These are phyloP conservation scores for Arremon aurantiirostris DNA, from an alignment of 2,797 vertebrate species.

Conservation along the genomic window DNA sequence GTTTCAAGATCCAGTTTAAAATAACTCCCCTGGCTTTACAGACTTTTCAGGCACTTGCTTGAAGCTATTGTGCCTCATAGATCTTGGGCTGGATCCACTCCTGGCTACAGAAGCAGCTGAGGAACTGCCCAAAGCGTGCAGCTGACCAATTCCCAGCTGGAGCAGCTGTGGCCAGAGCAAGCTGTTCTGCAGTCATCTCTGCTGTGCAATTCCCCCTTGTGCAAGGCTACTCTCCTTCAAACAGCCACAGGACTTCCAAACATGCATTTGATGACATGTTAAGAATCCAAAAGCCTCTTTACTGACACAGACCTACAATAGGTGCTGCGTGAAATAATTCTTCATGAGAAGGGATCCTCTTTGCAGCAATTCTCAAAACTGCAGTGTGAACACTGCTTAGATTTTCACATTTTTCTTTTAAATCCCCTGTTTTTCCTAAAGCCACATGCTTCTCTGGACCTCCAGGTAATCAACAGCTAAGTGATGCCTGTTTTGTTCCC, in stretches of 20 bases:
- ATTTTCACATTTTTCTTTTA: not conserved
- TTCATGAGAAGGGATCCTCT: not conserved
- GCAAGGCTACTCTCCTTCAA: not conserved
- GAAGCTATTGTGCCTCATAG: not conserved
- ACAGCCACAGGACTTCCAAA: not conserved
- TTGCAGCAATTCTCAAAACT: not conserved
- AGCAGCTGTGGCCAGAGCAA: not conserved
- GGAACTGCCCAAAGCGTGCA: accelerated
- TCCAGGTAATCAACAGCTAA: not conserved
- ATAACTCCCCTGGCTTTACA: not conserved
- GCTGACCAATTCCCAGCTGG: not conserved
- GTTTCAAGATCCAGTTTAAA: constrained; percentile 17
- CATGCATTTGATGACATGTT: not conserved
- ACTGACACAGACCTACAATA: accelerated
- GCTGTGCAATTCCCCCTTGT: not conserved
- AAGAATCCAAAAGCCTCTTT: not conserved
- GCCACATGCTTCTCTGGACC: not conserved
- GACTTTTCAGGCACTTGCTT: not conserved
- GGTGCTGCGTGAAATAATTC: not conserved
- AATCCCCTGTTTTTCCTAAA: not conserved
- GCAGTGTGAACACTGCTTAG: not conserved
- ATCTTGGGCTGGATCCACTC: not conserved
- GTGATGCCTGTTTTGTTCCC: not conserved
- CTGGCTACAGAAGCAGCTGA: not conserved
- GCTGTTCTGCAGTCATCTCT: not conserved